phyloP scores from a whole-genome alignment of 2,113 vertebrate genomes.

The Misgurnus mizolepis region DNA sequence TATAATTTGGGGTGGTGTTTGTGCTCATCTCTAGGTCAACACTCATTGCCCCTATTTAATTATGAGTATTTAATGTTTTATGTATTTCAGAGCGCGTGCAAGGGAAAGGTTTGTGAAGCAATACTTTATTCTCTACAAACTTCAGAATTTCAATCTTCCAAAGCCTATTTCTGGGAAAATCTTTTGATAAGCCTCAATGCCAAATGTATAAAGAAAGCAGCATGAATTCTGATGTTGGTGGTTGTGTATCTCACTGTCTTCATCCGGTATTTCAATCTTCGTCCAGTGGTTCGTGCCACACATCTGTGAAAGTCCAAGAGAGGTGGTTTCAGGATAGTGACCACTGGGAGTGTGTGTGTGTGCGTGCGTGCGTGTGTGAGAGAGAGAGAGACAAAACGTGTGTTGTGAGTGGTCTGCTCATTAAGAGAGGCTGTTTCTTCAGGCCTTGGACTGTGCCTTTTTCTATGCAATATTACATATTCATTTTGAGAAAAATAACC shows the following conservation, averaged over 20 bases:
- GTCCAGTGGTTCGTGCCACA: conserved; percentile 40
- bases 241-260: conserved; percentile 63
- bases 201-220: conserved; percentile 68
- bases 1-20: conserved; percentile 53
- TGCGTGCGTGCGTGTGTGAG: background rate
- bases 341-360: conserved; percentile 44
- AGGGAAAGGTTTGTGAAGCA: conserved; percentile 72
- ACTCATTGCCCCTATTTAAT: conserved; percentile 53
- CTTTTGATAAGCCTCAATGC: conserved; percentile 68
- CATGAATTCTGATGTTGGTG: conserved; percentile 63
- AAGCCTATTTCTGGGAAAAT: conserved; percentile 67
- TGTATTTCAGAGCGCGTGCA: conserved; percentile 60
- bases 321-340: conserved; percentile 51
- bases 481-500: conserved; percentile 72
- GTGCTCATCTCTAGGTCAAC: conserved; percentile 45
- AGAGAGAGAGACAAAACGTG: background rate
- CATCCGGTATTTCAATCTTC: conserved; percentile 1
- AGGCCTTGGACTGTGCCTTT: conserved; percentile 99
- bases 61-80: conserved; percentile 54
- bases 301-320: conserved; percentile 35
- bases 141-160: conserved; percentile 74
- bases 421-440: conserved; percentile 81
- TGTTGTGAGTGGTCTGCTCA: conserved; percentile 47
- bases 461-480: conserved; percentile 98
- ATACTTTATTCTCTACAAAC: conserved; percentile 66